Evolutionary conservation across 2,113 vertebrate species (phyloP).

Genomic region (Sakesphorus luctuosus): DNA sequence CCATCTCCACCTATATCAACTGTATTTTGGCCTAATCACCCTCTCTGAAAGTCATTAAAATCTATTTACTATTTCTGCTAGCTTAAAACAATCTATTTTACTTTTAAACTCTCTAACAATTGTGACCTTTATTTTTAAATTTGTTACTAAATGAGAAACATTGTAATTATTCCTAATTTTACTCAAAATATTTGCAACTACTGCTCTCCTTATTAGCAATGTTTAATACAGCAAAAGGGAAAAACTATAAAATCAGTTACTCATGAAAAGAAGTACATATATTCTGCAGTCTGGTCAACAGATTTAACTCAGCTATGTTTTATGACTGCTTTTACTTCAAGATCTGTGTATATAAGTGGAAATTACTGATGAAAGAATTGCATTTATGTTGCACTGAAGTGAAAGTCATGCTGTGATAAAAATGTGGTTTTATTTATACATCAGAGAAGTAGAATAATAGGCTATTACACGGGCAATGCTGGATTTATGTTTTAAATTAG

Average conservation of each 20-base stretch:
- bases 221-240: not conserved
- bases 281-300: not conserved
- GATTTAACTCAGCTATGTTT: slow-evolving; percentile 1
- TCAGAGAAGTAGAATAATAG: slow-evolving; percentile 56
- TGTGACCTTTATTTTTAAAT: not conserved
- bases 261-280: not conserved
- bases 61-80: not conserved
- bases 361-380: slow-evolving; percentile 50
- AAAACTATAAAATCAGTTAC: not conserved
- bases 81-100: not conserved
- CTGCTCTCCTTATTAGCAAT: not conserved
- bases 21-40: not conserved
- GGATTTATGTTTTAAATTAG: slow-evolving; percentile 2
- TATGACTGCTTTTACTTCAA: slow-evolving; percentile 4
- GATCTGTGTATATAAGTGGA: not conserved
- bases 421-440: slow-evolving; percentile 36
- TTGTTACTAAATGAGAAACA: not conserved
- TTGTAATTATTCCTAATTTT: not conserved
- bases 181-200: not conserved
- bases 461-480: not conserved
- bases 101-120: not conserved
- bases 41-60: not conserved
- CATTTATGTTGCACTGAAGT: slow-evolving; percentile 11
- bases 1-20: not conserved
- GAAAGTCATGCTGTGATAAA: slow-evolving; percentile 49